Conservation (phyloP, 2,113 vertebrate genomes). For the Carollia perspicillata region DNA sequence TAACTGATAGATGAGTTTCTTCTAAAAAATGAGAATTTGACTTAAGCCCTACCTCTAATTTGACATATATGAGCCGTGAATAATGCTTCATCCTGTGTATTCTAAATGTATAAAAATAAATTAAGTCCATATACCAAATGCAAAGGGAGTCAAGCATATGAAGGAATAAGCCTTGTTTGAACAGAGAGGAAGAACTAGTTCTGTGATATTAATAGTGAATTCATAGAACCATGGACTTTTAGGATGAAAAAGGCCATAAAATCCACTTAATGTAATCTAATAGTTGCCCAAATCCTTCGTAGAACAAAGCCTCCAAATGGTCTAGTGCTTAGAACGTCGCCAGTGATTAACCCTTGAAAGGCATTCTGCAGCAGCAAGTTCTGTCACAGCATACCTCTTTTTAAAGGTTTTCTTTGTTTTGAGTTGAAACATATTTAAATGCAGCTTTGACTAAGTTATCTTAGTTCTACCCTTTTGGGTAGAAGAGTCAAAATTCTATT, state of each 20-base stretch:
- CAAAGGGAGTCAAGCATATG: background rate
- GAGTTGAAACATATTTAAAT: background rate
- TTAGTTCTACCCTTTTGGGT: background rate
- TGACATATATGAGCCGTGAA: background rate
- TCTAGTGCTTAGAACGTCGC: background rate
- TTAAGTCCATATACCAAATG: background rate
- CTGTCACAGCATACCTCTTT: background rate
- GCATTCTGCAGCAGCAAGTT: background rate
- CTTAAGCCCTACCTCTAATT: background rate
- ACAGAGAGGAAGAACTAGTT: background rate
- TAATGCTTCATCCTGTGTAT: background rate
- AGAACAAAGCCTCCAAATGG: background rate
- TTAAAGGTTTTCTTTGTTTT: slow-evolving; percentile 20
- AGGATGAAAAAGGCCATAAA: background rate
- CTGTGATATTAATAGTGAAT: background rate
- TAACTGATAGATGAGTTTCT: background rate
- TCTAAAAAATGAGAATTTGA: background rate
- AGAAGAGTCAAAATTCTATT: background rate
- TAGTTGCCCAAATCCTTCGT: background rate
- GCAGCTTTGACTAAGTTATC: background rate
- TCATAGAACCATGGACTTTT: background rate
- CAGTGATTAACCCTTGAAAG: background rate
- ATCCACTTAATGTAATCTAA: background rate
- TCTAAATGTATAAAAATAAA: background rate
- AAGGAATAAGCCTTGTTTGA: background rate